Evolutionary conservation across 1,140 invertebrate genomes (phyloP).

Genomic region (Drosophila nigrodunni): DNA sequence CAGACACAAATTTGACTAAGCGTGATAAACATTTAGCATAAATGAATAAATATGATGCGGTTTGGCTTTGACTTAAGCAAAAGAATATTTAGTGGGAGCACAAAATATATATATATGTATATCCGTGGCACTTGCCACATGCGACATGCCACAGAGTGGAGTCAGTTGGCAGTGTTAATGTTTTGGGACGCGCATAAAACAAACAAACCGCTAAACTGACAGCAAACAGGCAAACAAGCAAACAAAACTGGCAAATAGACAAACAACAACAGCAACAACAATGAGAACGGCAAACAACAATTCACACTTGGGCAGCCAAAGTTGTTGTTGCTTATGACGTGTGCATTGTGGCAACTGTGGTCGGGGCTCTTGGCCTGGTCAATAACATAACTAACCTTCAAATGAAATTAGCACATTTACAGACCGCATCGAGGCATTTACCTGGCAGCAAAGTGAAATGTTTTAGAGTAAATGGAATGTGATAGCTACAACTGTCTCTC

Average conservation of each 20-base stretch:
- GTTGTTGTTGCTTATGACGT: constrained; percentile 70
- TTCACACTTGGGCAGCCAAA: constrained; percentile 79
- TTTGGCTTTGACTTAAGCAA: constrained; percentile 43
- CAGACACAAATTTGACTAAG: constrained; percentile 63
- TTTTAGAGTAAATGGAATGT: constrained; percentile 67
- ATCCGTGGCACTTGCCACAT: constrained; percentile 38
- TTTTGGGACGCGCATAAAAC: constrained; percentile 61
- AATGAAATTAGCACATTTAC: constrained; percentile 80
- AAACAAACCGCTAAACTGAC: constrained; percentile 13
- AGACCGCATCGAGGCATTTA: constrained; percentile 48
- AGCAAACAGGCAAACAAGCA: constrained; percentile 46
- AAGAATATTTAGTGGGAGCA: constrained; percentile 21
- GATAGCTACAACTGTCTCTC: not conserved
- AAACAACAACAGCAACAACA: constrained; percentile 46
- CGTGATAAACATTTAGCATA: constrained; percentile 58
- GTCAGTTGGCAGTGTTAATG: constrained; percentile 73
- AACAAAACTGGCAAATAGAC: constrained; percentile 46
- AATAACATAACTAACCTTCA: constrained; percentile 79
- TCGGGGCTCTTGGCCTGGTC: constrained; percentile 51
- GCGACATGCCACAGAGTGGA: constrained; percentile 53
- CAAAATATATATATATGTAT: constrained; percentile 14
- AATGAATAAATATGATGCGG: constrained; percentile 59
- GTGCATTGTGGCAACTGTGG: constrained; percentile 36
- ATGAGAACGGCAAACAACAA: constrained; percentile 58
- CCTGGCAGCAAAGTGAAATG: constrained; percentile 76